Base-by-base conservation (phyloP, 2,113 vertebrate genomes). In the Charadrius vociferus region DNA sequence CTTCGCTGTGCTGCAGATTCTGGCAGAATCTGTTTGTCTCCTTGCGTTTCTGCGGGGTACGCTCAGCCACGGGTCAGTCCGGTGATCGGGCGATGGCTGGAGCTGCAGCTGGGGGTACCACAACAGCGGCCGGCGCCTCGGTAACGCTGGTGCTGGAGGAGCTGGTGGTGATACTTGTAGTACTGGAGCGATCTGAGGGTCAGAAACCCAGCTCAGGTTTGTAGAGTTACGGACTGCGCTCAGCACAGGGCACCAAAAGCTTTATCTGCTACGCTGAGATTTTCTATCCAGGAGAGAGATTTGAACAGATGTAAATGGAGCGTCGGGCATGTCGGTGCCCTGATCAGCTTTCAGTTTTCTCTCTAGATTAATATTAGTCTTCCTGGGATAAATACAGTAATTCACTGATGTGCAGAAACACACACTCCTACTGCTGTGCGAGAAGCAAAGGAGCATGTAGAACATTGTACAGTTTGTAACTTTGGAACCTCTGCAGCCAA, bases 341-440 rank as follows among this genome's bases (percentile, higher is more conserved):
- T 86, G 61, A 94, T 95, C 65, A 88, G 84, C 86, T 92, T 71
- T 78, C 55, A 43, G 47, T 70, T 41, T 80, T 91, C 82, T 50
- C 82, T 96, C 90, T 67, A 63, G 77, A 74, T 81, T 92, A 86
- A 81, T 95, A 88, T 96, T 95, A 95, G 94, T 78, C 82, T 92
- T 94, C 88, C 56, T 55, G 55, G 85, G 93, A 65, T 97, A 97
- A 98, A 98, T 96, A 96, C 71, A 97, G 96, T 47, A 67, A 45
- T 36, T 92, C 83, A 68, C 59, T 90, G 91, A 86, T 95, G 96
- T 95, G 93, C 91, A 96, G 94, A 78, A 95, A 52, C 91, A 74
- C 71, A 62, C 36, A 49, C 84, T 89, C 63, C 92, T 96, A 9
- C 72, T 61, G 90, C 84, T 77, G 94, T 41, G 39, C 75, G 72